Evolutionary conservation across 2,113 vertebrate species (phyloP).

Genomic region (Capra hircus): DNA sequence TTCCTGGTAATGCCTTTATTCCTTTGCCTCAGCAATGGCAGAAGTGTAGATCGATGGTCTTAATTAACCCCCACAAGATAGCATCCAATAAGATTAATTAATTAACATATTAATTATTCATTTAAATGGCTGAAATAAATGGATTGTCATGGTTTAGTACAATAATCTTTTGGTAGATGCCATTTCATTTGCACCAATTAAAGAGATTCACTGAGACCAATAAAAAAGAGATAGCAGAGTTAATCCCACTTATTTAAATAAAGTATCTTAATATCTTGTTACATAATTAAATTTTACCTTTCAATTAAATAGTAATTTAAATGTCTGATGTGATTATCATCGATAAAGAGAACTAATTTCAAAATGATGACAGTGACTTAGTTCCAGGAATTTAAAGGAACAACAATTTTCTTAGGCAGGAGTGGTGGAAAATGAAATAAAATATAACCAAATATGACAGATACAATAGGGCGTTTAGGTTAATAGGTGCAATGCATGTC

Average conservation of each 20-base stretch:
- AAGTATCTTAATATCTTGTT: background rate
- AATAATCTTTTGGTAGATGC: background rate
- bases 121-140: background rate
- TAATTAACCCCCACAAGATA: background rate
- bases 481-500: slow-evolving; percentile 13
- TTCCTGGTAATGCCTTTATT: background rate
- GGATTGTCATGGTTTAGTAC: background rate
- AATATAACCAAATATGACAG: background rate
- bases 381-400: background rate
- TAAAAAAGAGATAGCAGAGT: background rate
- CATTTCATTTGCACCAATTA: background rate
- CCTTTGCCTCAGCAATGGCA: background rate
- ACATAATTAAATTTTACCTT: background rate
- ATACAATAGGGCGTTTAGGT: background rate
- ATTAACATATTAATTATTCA: background rate
- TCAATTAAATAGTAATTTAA: background rate
- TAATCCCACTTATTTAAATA: background rate
- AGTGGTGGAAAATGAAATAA: background rate
- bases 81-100: background rate
- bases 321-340: background rate
- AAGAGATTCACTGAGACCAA: slow-evolving; percentile 9
- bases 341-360: background rate
- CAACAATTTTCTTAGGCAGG: background rate
- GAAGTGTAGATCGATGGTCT: background rate
- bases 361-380: background rate